Base-by-base conservation (phyloP, 1,140 invertebrate species). In the Harpegnathos saltator region DNA sequence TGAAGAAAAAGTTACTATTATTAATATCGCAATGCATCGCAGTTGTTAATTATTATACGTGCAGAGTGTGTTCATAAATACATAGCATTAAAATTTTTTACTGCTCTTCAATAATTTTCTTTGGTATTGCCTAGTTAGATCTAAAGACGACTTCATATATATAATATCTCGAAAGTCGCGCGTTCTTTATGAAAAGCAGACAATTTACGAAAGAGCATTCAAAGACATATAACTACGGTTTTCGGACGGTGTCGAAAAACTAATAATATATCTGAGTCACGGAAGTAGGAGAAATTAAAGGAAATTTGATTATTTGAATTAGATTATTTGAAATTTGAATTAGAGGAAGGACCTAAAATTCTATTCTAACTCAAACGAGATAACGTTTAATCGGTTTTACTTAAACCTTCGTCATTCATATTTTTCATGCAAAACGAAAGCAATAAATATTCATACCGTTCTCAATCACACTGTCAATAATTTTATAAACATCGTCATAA, bases 41-140 rank as follows among this genome's bases (percentile, higher is more conserved):
- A 48, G n/a, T 19, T n/a, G n/a, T 15, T 5, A 17, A 77, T n/a
- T n/a, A 54, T 77, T 15, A 17, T 54, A 48, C 38, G n/a, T 12
- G 24, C 22, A 26, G 24, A 3, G 38, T 44, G 19, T 4, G n/a
- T 2, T 22, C 54, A 66, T 19, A 24, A 77, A 29, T 54, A 15
- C 29, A 38, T 68, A 5, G 11, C 54, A 33, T 59, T 59, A 59
- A 65, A 61, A 71, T 3, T 56, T 2, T 24, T 44, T 38, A 80
- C 33, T 24, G n/a, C 33, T 22, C 52, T 81, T 81, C 52, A 50
- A 38, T 19, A 38, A 81, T 81, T 72, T 59, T 50, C 58, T 22
- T 72, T 58, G 66, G 54, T 59, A 73, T 72, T 72, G 73, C 59
- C 77, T 72, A 33, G 77, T 72, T 73, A 72, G n/a, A 81, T 59